phyloP scores from a whole-genome alignment of 2,888 invertebrate genomes.

The Xestia c-nigrum region DNA sequence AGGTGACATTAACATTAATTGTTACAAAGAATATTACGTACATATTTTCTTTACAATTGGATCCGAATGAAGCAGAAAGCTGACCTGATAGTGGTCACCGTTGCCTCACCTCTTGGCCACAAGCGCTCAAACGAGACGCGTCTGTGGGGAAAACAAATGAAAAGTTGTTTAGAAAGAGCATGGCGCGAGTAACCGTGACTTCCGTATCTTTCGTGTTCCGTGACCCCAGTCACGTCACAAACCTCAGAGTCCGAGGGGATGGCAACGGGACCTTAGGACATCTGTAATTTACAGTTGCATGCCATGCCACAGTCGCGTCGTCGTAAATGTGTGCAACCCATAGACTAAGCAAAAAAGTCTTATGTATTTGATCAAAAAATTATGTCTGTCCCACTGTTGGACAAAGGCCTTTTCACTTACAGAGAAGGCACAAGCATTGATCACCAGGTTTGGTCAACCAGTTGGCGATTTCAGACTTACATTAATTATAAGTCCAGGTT shows the following conservation, averaged over 20 bases:
- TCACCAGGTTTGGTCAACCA: neutral
- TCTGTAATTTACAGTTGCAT: neutral
- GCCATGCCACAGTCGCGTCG: neutral
- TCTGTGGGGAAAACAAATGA: neutral
- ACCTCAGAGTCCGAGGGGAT: neutral
- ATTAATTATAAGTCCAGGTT: neutral
- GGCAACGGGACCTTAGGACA: neutral
- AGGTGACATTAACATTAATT: conserved; percentile 22
- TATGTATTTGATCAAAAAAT: neutral
- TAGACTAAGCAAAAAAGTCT: neutral
- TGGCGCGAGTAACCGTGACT: neutral
- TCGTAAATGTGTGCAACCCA: neutral
- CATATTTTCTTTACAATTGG: neutral
- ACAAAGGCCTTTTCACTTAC: neutral
- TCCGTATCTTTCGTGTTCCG: neutral
- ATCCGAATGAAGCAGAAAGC: neutral
- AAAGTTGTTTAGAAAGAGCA: neutral
- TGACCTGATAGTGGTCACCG: neutral
- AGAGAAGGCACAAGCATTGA: neutral
- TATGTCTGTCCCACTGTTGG: neutral
- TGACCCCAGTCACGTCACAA: neutral
- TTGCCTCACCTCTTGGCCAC: neutral
- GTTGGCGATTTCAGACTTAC: neutral
- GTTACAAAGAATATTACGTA: neutral
- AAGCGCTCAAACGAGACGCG: neutral